Conservation (phyloP, 2,888 invertebrate genomes). For the Melipona bicolor region DNA sequence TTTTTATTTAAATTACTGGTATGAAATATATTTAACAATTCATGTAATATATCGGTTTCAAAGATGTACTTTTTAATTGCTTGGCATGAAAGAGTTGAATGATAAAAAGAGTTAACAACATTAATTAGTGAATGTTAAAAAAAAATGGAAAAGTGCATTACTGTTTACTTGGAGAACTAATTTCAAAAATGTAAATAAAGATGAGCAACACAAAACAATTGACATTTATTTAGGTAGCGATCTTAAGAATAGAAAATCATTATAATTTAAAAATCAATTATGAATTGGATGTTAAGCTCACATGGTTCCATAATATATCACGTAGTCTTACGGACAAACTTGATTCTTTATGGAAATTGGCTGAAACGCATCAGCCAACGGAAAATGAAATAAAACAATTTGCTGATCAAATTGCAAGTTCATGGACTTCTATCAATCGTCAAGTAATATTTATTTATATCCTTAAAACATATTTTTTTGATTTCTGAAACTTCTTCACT, state of each 20-base stretch:
- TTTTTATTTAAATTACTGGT: constrained; percentile 8
- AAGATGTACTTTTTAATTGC: constrained; percentile 9
- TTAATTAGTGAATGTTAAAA: constrained; percentile 21
- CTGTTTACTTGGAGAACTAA: constrained; percentile 28
- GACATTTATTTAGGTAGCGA: constrained; percentile 67
- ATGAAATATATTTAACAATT: not conserved
- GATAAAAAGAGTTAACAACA: constrained; percentile 12
- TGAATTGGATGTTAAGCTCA: constrained; percentile 71
- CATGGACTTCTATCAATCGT: constrained; percentile 70
- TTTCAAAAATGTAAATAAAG: constrained; percentile 40
- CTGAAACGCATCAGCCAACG: constrained; percentile 56
- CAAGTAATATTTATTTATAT: constrained; percentile 65
- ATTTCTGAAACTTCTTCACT: not conserved
- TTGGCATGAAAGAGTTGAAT: constrained; percentile 28
- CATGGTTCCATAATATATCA: constrained; percentile 66
- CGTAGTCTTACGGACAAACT: constrained; percentile 69
- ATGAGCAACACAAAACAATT: constrained; percentile 20
- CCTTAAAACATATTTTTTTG: not conserved
- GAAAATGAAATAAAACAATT: constrained; percentile 70
- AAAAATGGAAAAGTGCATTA: constrained; percentile 39
- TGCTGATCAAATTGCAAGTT: constrained; percentile 67
- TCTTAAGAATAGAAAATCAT: constrained; percentile 69
- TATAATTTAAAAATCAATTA: constrained; percentile 66
- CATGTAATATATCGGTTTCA: not conserved
- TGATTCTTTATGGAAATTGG: constrained; percentile 69